A percentile compares a stretch with the other conserved stretches of the same genome.
Evolutionary conservation across 2,113 vertebrate species (phyloP).

Genomic region (Macquaria australasica): DNA sequence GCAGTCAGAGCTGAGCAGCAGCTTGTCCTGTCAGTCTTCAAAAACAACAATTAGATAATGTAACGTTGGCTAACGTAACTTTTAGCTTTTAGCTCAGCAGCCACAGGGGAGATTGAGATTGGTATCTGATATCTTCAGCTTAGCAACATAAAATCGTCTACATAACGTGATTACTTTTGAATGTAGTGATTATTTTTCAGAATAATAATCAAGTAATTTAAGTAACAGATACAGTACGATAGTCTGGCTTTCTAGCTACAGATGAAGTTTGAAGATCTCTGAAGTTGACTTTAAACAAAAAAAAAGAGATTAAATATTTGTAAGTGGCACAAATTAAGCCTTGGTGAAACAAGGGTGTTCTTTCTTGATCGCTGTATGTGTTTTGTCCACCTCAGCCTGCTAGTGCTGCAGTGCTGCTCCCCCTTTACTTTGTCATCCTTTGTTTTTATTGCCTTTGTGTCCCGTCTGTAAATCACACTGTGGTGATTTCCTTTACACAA

Average conservation of each 20-base stretch:
- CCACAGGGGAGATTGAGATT: not conserved
- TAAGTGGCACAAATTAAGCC: no score
- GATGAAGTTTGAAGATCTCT: not conserved
- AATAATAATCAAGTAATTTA: not conserved
- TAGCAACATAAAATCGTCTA: not conserved
- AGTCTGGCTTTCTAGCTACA: not conserved
- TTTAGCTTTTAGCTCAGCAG: not conserved
- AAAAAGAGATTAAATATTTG: no score
- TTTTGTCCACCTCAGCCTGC: not conserved
- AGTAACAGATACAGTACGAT: no score
- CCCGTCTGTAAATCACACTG: not conserved
- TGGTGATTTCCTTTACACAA: conserved; percentile 6
- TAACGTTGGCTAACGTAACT: not conserved
- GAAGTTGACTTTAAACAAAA: no score
- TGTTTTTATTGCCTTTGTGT: not conserved
- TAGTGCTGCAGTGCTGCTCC: not conserved
- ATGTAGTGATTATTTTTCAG: not conserved
- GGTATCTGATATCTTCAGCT: not conserved
- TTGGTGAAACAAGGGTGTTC: no score
- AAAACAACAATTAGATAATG: not conserved
- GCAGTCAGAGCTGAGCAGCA: not conserved
- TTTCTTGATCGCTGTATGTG: no score
- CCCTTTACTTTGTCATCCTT: not conserved
- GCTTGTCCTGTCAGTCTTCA: not conserved
- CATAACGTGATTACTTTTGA: not conserved